Evolutionary conservation across 2,797 vertebrate genomes (phyloP), one percentile per base, ranked within the genome.

Genomic region (Enteromius treurensis): DNA sequence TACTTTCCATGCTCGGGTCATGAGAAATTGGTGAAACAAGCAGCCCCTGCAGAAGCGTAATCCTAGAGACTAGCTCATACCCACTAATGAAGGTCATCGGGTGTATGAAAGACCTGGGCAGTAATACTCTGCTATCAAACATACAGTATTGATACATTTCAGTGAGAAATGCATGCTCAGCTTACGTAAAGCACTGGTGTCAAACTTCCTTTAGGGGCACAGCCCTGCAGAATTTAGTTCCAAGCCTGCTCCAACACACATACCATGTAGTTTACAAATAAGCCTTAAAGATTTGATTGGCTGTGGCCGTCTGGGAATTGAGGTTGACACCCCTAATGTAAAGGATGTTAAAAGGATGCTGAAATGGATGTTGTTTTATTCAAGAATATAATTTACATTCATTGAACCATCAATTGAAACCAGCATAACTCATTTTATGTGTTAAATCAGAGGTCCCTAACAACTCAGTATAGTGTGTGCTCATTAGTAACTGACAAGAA

Each of bases 1-100:
- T 62, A 32, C 68, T 60, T 77, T 83, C 49, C 29, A 29, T 53
- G 47, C 9, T 79, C 34, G 26, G 81, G 81, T 77, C 71, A 77
- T 83, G 37, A 69, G 74, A 83, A 69, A 70, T 14, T 5, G 32
- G 42, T 69, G 49, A 32, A 62, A 60, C n/a, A 45, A 62, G 23
- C 32, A 23, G 21, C 73, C 9, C 7, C 51, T 40, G 51, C 5
- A 75, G 13, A 67, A 79, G 42, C 9, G 42, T 79, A 65, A 79
- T 79, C 77, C 26, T 17, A n/a, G 29, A 79, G 77, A 67, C 60
- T 34, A 67, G 62, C 45, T 67, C 77, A 32, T 17, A 11, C 45
- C 11, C 42, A 67, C 77, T 79, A 67, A 79, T 67, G 75, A 62
- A 62, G 75, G 55, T 26, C 55, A 55, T 26, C 7, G 5, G 34